A percentile compares a stretch with the other conserved stretches of the same genome.
Conservation (phyloP, 2,888 invertebrate species). For the Mongoloraphidia duomilia region DNA sequence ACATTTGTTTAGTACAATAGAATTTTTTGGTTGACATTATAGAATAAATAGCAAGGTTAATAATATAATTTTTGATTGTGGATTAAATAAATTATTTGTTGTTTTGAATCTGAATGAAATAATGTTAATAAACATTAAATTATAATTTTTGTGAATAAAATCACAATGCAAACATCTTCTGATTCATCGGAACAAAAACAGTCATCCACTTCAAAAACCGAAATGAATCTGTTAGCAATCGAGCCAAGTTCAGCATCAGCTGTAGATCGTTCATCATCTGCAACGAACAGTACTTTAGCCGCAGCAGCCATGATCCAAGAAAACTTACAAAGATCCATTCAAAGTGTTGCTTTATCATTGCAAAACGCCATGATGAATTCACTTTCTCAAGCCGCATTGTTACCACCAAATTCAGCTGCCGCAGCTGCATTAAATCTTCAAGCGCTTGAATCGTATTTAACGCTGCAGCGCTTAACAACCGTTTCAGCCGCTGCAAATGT, state of each 20-base stretch:
- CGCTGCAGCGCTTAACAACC: conserved; percentile 62
- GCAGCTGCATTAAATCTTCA: conserved; percentile 74
- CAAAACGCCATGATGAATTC: conserved; percentile 78
- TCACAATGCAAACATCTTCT: background rate
- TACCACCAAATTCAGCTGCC: conserved; percentile 71
- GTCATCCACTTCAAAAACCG: background rate
- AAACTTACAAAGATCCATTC: conserved; percentile 40
- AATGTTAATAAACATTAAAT: too few species aligned
- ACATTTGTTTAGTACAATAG: too few species aligned
- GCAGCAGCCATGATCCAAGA: conserved; percentile 49
- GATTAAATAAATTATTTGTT: too few species aligned
- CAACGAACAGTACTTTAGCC: conserved; percentile 21
- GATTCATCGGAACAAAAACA: background rate
- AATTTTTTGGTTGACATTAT: too few species aligned
- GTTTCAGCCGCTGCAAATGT: conserved; percentile 38
- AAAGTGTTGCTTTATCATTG: conserved; percentile 64
- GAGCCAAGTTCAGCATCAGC: background rate
- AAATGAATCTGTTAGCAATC: background rate
- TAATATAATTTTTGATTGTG: too few species aligned
- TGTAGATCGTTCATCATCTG: background rate
- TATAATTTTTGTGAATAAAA: background rate
- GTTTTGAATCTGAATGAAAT: too few species aligned
- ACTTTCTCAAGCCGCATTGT: conserved; percentile 65
- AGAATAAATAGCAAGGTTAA: too few species aligned
- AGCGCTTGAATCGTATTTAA: conserved; percentile 73